These are phyloP conservation scores for Eonycteris spelaea DNA, from an alignment of 2,113 vertebrate species.

Conservation along the genomic window DNA sequence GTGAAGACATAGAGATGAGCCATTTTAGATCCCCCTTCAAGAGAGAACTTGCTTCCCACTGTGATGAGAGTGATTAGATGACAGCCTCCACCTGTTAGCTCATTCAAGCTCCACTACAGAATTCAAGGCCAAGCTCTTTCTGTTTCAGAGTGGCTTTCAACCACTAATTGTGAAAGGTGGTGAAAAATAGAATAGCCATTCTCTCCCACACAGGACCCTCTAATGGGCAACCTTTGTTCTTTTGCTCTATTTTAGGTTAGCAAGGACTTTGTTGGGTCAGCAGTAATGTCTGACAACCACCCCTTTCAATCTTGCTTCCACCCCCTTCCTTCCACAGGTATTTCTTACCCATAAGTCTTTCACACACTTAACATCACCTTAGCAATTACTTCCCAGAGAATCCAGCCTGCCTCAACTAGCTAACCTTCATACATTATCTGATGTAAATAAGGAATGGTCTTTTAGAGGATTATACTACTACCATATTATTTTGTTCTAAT, in stretches of 20 bases:
- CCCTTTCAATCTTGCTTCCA: not conserved
- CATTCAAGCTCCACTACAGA: not conserved
- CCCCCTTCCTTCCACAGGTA: not conserved
- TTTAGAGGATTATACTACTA: not conserved
- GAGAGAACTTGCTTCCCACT: not conserved
- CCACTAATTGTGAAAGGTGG: not conserved
- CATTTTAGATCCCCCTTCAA: not conserved
- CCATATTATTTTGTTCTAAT: too few species aligned
- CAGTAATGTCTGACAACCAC: not conserved
- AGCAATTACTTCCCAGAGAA: not conserved
- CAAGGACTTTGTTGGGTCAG: not conserved
- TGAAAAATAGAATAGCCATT: not conserved
- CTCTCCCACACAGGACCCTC: not conserved
- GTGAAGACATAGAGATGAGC: not conserved
- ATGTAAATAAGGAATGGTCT: not conserved
- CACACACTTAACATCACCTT: not conserved
- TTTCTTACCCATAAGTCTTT: not conserved
- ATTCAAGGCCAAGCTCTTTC: not conserved
- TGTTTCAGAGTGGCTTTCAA: not conserved
- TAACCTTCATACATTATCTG: not conserved
- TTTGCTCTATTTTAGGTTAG: fast-evolving
- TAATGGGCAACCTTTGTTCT: not conserved
- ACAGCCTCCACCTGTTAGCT: not conserved
- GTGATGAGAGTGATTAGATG: not conserved
- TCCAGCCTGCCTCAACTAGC: not conserved